Evolutionary conservation across 2,113 vertebrate species (phyloP).

Genomic region (Chauna torquata): DNA sequence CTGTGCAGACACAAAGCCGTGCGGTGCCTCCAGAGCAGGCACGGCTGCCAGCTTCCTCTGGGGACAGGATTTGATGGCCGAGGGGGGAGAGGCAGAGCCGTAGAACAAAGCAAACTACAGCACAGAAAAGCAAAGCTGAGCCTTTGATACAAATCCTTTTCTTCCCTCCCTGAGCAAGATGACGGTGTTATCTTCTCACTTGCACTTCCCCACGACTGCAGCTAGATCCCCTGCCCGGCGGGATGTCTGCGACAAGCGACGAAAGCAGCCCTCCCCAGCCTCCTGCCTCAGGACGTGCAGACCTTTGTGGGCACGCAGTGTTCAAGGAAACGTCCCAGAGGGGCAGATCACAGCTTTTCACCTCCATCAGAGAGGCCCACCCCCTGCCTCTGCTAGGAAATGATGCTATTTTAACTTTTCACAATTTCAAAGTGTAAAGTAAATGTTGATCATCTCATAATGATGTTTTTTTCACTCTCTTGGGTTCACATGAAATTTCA

Average conservation of each 20-base stretch:
- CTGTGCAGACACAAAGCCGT: neutral
- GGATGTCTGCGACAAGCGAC: neutral
- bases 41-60: neutral
- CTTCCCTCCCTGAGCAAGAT: neutral
- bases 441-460: neutral
- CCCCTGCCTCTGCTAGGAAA: neutral
- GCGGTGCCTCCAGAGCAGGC: neutral
- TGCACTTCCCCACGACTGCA: neutral
- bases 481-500: neutral
- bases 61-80: neutral
- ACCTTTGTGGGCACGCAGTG: fast-evolving
- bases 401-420: neutral
- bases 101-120: conserved; percentile 16
- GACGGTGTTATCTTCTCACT: neutral
- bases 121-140: neutral
- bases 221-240: neutral
- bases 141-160: neutral
- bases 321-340: neutral
- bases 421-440: neutral
- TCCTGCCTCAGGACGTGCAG: neutral
- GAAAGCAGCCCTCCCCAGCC: neutral
- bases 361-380: neutral
- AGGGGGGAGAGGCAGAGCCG: neutral
- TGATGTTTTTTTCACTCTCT: neutral
- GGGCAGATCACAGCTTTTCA: neutral